A percentile compares a stretch with the other conserved stretches of the same genome.
Evolutionary conservation across 1,140 invertebrate species (phyloP).

Genomic region (Zaprionus lachaisei): DNA sequence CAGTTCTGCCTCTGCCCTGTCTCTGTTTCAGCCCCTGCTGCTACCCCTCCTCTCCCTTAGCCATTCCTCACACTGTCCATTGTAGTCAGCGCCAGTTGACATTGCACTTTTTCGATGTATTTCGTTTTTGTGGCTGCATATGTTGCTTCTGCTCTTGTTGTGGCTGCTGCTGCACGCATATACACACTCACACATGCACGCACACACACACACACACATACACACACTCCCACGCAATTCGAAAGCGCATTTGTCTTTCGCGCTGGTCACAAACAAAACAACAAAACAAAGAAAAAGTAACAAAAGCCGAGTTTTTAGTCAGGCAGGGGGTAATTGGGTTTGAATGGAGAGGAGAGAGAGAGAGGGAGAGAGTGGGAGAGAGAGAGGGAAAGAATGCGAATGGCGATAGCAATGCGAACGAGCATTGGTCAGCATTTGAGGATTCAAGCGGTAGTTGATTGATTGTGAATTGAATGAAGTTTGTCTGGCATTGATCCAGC

Average conservation of each 20-base stretch:
- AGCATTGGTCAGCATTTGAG: conserved; percentile 10
- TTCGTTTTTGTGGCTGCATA: conserved; percentile 16
- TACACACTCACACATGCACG: not conserved
- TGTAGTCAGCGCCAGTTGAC: conserved; percentile 34
- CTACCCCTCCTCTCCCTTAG: not conserved
- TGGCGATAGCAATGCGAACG: not conserved
- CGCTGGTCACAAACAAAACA: conserved; percentile 14
- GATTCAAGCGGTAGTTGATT: conserved; percentile 15
- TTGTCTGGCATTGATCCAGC: conserved; percentile 4
- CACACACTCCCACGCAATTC: conserved; percentile 29
- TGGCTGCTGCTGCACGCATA: not conserved
- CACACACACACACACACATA: not conserved
- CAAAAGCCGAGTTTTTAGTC: not conserved
- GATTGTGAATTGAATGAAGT: conserved; percentile 32
- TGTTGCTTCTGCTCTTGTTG: conserved; percentile 1
- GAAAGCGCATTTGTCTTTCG: too few relatives aligned
- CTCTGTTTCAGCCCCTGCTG: not conserved
- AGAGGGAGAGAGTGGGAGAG: conserved; percentile 3
- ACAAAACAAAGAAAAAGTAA: conserved; percentile 2
- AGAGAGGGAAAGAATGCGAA: not conserved
- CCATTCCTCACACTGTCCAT: not conserved
- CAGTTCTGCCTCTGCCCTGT: too few relatives aligned
- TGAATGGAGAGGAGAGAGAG: conserved; percentile 4
- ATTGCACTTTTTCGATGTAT: conserved; percentile 43
- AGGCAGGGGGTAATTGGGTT: not conserved